A percentile compares a stretch with the other conserved stretches of the same genome.
phyloP scores from a whole-genome alignment of 92 coral and sea anemone genomes.

The Actinostola sp. region DNA sequence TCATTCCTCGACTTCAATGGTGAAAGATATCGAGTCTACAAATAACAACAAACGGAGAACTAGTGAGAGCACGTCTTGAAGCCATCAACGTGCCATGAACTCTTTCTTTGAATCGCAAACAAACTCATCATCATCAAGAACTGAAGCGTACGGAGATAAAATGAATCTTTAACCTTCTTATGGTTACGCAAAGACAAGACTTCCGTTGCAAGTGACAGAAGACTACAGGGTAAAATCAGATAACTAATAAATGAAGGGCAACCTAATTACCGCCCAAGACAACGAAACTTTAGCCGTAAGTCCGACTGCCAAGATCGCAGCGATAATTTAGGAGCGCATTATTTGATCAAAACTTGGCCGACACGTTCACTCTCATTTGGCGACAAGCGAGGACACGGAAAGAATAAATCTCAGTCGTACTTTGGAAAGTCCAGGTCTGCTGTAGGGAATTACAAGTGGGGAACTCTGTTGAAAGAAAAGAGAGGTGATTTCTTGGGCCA shows the following conservation, averaged over 20 bases:
- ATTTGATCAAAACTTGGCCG: constrained; percentile 19
- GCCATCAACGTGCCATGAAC: not conserved
- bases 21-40: not conserved
- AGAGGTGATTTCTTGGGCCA: too few species aligned
- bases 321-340: constrained; percentile 31
- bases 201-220: constrained; percentile 45
- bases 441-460: not conserved
- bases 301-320: constrained; percentile 49
- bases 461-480: constrained; percentile 1
- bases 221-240: constrained; percentile 26
- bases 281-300: constrained; percentile 22
- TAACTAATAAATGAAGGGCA: constrained; percentile 40
- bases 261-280: constrained; percentile 40
- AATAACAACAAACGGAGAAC: not conserved
- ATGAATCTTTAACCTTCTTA: constrained; percentile 22
- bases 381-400: not conserved
- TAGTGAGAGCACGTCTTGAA: not conserved
- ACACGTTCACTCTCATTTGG: constrained; percentile 22
- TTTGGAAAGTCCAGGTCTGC: not conserved
- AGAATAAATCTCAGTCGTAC: not conserved
- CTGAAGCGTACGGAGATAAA: not conserved
- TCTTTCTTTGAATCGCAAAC: not conserved
- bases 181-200: constrained; percentile 10
- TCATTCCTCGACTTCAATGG: constrained; percentile 19
- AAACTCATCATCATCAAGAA: not conserved